phyloP scores from a whole-genome alignment of 1,140 invertebrate species.

The Notospermus geniculatus region DNA sequence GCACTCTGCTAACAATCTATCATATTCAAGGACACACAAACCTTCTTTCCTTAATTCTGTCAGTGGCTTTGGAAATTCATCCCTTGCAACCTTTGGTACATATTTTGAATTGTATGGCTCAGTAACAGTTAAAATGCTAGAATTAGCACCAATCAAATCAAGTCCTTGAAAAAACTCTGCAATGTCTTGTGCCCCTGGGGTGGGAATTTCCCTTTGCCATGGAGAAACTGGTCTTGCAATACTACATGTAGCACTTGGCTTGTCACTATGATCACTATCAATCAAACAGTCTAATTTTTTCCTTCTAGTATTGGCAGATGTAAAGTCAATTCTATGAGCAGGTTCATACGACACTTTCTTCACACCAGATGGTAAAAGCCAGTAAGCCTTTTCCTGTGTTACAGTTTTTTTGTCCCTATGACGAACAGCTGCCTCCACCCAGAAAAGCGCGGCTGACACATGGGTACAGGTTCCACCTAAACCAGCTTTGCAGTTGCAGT shows the following conservation, averaged over 20 bases:
- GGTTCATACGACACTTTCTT: constrained; percentile 3
- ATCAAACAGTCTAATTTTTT: constrained; percentile 4
- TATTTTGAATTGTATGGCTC: constrained; percentile 3
- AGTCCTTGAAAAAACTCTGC: too few species aligned
- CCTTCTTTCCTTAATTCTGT: neutral
- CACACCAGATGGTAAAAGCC: neutral
- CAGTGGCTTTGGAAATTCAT: neutral
- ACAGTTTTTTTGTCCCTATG: neutral
- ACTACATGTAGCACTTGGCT: neutral
- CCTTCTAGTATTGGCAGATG: neutral
- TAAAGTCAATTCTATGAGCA: constrained; percentile 3
- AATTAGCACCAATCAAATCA: too few species aligned
- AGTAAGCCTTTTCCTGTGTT: neutral
- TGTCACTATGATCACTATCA: constrained; percentile 1
- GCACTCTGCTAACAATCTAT: constrained; percentile 3
- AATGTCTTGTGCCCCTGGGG: too few species aligned
- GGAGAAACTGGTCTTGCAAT: too few species aligned
- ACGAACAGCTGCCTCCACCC: constrained; percentile 3
- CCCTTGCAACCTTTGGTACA: constrained; percentile 2
- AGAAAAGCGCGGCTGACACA: neutral
- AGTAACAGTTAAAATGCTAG: too few species aligned
- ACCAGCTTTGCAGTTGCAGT: constrained; percentile 7
- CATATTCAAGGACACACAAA: constrained; percentile 1
- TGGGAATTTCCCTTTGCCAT: too few species aligned
- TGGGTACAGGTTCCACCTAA: neutral